A percentile compares a stretch with the other conserved stretches of the same genome.
Evolutionary conservation across 2,888 invertebrate genomes (phyloP).

Genomic region (Catocala sponsa): DNA sequence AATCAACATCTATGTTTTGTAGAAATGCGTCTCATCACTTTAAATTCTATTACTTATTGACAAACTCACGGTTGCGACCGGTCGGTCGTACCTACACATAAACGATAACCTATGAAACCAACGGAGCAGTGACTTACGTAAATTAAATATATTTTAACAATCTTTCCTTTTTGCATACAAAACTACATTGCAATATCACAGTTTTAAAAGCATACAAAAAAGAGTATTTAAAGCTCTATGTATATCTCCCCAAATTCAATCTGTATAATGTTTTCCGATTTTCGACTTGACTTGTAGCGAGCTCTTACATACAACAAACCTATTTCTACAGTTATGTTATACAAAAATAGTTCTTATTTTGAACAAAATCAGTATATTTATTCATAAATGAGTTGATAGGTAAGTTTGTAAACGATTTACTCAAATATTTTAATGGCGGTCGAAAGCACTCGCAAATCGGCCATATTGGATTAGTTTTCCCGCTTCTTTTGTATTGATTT

Average conservation of each 20-base stretch:
- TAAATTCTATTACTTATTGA: too few relatives aligned
- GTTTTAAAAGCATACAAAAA: too few relatives aligned
- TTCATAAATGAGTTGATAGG: conserved; percentile 41
- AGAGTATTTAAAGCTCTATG: conserved; percentile 50
- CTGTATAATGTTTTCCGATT: conserved; percentile 80
- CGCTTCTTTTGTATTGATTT: conserved; percentile 58
- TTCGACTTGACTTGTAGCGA: conserved; percentile 77
- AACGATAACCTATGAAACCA: too few relatives aligned
- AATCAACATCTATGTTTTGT: too few relatives aligned
- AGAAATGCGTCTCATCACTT: too few relatives aligned
- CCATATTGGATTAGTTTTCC: conserved; percentile 72
- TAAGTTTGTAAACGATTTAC: conserved; percentile 52
- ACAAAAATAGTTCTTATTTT: conserved; percentile 46
- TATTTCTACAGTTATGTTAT: conserved; percentile 26
- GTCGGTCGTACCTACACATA: too few relatives aligned
- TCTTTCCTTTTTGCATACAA: too few relatives aligned
- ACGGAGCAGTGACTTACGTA: too few relatives aligned
- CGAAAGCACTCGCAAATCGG: conserved; percentile 72
- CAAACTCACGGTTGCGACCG: too few relatives aligned
- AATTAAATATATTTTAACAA: too few relatives aligned
- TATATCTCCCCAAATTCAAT: conserved; percentile 66
- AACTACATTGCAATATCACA: too few relatives aligned
- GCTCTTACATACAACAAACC: conserved; percentile 55
- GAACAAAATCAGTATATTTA: neutral
- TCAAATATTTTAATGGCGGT: conserved; percentile 75